These are phyloP conservation scores for Naja naja DNA, from an alignment of 2,113 vertebrate genomes.

Conservation along the genomic window DNA sequence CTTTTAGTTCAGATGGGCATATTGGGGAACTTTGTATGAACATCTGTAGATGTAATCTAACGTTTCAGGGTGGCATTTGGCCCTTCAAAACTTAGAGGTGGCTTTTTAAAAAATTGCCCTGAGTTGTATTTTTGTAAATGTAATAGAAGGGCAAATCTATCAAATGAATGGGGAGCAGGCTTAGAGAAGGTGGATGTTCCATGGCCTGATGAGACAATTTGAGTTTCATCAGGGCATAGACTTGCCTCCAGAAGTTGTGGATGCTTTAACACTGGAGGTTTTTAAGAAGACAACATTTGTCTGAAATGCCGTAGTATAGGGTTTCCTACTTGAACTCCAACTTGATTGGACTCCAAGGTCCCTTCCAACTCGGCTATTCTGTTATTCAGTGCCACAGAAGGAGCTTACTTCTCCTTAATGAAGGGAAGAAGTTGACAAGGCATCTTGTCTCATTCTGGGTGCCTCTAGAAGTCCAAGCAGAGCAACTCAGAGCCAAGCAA, in stretches of 20 bases:
- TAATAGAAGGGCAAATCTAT: neutral
- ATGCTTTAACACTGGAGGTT: neutral
- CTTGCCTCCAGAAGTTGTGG: neutral
- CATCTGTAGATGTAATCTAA: neutral
- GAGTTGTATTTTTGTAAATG: neutral
- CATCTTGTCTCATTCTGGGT: neutral
- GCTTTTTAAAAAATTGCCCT: neutral
- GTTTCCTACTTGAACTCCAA: neutral
- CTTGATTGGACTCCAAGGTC: neutral
- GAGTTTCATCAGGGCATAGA: neutral
- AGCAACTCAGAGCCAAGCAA: neutral
- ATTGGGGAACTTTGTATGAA: neutral
- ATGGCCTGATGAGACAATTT: neutral
- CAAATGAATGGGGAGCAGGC: neutral
- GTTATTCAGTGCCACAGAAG: neutral
- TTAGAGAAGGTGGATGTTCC: neutral
- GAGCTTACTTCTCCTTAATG: neutral
- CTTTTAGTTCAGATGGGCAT: neutral
- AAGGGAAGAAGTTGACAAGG: neutral
- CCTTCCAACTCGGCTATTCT: neutral
- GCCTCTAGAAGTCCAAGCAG: neutral
- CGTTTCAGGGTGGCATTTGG: neutral
- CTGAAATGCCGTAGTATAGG: neutral
- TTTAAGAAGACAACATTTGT: neutral
- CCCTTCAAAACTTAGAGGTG: neutral